Evolutionary conservation across 2,113 vertebrate genomes (phyloP), one percentile per base, ranked within the genome.

Genomic region (Pampusana beccarii): DNA sequence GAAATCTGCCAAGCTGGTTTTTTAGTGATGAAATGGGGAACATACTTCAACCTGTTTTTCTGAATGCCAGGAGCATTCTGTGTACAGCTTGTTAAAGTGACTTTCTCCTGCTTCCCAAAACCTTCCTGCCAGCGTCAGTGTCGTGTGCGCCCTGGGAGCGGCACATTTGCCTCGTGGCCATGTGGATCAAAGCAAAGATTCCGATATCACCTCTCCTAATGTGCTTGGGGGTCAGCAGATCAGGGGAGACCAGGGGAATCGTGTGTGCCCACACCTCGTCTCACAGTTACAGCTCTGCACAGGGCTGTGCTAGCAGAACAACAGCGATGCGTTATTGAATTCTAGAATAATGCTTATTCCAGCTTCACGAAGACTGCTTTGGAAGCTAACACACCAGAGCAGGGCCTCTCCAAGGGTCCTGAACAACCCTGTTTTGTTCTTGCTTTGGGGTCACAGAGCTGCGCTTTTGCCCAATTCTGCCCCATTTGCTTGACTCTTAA

Each of bases 241-340:
- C 48, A 19, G 26, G 46, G 78, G 42, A 56, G 38, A 74, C 48
- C 56, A 33, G 17, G 16, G 17, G 15, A 74, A 23, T 36, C 9
- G 23, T 15, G 21, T 14, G 50, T 57, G 42, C 34, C 3, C 0
- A 1, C 33, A n/a, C 5, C 20, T n/a, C 6, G 9, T 40, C 69
- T 79, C 65, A 54, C 18, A 80, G 5, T 14, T 80, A 69, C 38
- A 48, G 57, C 61, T 62, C 72, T 72, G 67, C 61, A 64, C 73
- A 51, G 28, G 34, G 25, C 20, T 38, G 18, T 2, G 42, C 61
- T 51, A 40, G 60, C 57, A 79, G 57, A 74, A 13, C 31, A 54
- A 21, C 1, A 1, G 31, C 10, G 38, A 53, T 15, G 16, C 5
- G 1, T 46, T 64, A 19, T 6, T 54, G 20, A n/a, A 29, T 67